Evolutionary conservation across 1,140 invertebrate species (phyloP).

Genomic region (Patella vulgata): DNA sequence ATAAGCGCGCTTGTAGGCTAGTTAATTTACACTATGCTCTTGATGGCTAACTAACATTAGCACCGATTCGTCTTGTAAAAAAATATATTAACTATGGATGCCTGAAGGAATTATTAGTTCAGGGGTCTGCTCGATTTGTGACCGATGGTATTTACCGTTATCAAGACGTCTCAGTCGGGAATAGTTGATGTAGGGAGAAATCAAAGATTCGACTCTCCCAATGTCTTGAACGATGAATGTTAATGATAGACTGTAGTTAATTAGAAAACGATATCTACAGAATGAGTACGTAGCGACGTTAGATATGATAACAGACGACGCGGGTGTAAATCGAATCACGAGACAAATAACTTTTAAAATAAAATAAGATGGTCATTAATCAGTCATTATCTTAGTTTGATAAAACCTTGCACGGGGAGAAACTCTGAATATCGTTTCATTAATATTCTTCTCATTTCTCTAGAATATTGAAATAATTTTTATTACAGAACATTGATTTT

Average conservation of each 20-base stretch:
- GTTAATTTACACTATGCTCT: constrained; percentile 16
- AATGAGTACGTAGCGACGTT: too few species aligned
- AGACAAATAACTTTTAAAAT: too few species aligned
- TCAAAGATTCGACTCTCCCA: not conserved
- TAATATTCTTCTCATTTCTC: too few species aligned
- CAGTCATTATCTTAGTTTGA: too few species aligned
- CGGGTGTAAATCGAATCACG: too few species aligned
- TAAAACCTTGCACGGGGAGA: too few species aligned
- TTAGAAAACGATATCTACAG: constrained; percentile 9
- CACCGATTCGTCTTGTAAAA: not conserved
- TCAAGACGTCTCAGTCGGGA: constrained; percentile 8
- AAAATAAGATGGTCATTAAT: too few species aligned
- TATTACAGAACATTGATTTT: too few species aligned
- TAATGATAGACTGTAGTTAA: constrained; percentile 2
- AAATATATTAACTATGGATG: constrained; percentile 11
- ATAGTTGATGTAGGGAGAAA: constrained; percentile 8
- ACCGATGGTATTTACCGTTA: constrained; percentile 8
- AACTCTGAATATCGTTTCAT: too few species aligned
- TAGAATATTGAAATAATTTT: too few species aligned
- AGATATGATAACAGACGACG: too few species aligned
- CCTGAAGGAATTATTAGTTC: constrained; percentile 8
- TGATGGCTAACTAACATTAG: not conserved
- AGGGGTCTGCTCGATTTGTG: not conserved
- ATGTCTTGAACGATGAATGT: constrained; percentile 9
- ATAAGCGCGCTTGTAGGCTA: constrained; percentile 10